Evolutionary conservation across 2,113 vertebrate genomes (phyloP).

Genomic region (Pristiophorus japonicus): DNA sequence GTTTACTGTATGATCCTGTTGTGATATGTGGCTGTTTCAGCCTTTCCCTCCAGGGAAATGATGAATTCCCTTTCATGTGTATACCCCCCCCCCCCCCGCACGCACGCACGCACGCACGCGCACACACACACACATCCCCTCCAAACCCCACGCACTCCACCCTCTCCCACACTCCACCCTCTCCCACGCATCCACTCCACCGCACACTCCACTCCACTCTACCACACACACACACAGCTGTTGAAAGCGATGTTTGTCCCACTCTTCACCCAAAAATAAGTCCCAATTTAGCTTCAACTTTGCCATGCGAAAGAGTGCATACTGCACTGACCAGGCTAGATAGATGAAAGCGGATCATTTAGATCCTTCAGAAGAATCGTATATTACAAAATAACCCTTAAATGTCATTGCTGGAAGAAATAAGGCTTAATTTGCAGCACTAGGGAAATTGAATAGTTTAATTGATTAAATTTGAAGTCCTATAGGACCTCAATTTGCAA

Average conservation of each 20-base stretch:
- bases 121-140: no score
- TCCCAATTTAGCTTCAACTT: background rate
- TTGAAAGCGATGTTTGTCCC: background rate
- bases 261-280: background rate
- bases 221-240: background rate
- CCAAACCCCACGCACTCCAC: no score
- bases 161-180: no score
- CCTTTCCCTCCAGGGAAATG: background rate
- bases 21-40: background rate
- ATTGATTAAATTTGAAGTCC: slow-evolving; percentile 12
- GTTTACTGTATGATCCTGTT: background rate
- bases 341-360: background rate
- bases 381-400: background rate
- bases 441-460: background rate
- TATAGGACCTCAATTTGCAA: background rate
- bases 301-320: background rate
- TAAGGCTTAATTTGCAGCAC: background rate
- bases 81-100: no score
- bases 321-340: background rate
- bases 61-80: background rate
- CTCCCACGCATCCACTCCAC: no score
- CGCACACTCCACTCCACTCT: no score
- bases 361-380: background rate
- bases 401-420: background rate
- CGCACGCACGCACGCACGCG: no score